Percentiles rank a stretch among this genome's conserved stretches.
Conservation (phyloP, 2,888 invertebrate species). For the Cantharis rustica region DNA sequence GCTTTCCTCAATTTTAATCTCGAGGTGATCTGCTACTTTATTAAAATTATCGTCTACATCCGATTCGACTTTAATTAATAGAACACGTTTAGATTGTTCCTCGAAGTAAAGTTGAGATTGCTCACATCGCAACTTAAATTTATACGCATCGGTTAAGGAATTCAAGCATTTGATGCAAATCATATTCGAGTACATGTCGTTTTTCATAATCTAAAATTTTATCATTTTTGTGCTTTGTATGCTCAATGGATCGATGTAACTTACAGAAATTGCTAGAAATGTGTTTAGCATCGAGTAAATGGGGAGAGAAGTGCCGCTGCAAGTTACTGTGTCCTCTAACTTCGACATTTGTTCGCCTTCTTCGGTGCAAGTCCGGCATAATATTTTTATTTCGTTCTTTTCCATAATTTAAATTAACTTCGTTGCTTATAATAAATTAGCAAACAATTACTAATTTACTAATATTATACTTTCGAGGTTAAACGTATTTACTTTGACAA, state of each 20-base stretch:
- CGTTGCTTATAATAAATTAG: neutral
- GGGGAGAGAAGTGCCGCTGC: constrained; percentile 8
- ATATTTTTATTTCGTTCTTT: constrained; percentile 4
- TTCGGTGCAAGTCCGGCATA: constrained; percentile 31
- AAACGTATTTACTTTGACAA: neutral
- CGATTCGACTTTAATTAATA: neutral
- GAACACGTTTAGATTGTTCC: constrained; percentile 15
- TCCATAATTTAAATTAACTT: neutral
- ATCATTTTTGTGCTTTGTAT: neutral
- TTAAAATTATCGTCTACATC: neutral
- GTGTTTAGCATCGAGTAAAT: constrained; percentile 22
- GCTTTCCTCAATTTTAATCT: constrained; percentile 1
- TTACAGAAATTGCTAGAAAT: constrained; percentile 24
- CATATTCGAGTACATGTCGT: constrained; percentile 16
- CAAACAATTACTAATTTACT: neutral
- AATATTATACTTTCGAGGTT: neutral
- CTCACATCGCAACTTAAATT: constrained; percentile 45
- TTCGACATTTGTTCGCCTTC: constrained; percentile 9
- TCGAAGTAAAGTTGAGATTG: constrained; percentile 19
- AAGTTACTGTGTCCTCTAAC: constrained; percentile 18
- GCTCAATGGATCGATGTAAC: neutral
- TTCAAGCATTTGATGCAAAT: constrained; percentile 43
- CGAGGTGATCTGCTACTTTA: neutral
- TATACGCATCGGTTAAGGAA: constrained; percentile 38
- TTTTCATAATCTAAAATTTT: constrained; percentile 15